phyloP scores from a whole-genome alignment of 2,797 vertebrate genomes.

The Hoplostethus atlanticus region DNA sequence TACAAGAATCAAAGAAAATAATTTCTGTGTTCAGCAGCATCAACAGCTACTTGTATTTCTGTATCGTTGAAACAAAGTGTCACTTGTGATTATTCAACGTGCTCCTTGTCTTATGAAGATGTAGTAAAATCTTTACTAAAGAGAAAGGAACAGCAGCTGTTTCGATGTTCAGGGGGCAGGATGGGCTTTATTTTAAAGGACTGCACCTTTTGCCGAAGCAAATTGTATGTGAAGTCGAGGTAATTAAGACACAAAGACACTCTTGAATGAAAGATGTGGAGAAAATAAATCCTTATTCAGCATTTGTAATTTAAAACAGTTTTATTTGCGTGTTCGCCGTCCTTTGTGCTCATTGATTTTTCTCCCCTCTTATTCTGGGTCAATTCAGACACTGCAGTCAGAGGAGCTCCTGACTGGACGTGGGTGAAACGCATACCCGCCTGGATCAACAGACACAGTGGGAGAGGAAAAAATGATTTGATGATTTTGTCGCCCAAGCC shows the following conservation, averaged over 20 bases:
- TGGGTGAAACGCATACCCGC: conserved; percentile 51
- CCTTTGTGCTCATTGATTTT: conserved; percentile 76
- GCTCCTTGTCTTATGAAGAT: neutral
- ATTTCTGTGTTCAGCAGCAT: neutral
- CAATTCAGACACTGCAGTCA: conserved; percentile 67
- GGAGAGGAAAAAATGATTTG: conserved; percentile 62
- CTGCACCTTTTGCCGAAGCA: conserved; percentile 25
- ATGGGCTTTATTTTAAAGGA: conserved; percentile 34
- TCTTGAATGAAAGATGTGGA: conserved; percentile 72
- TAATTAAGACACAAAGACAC: conserved; percentile 75
- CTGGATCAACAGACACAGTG: conserved; percentile 56
- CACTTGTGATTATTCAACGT: neutral
- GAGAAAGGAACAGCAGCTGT: neutral
- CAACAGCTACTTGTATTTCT: neutral
- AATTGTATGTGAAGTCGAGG: conserved; percentile 39
- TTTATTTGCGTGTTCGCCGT: conserved; percentile 64
- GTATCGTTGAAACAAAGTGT: neutral
- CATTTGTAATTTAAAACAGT: conserved; percentile 76
- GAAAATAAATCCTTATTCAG: conserved; percentile 66
- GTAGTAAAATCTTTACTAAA: neutral
- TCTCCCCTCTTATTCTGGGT: conserved; percentile 57
- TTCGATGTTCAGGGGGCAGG: conserved; percentile 4
- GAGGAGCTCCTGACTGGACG: conserved; percentile 45
- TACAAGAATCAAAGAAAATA: neutral
- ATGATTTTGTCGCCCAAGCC: conserved; percentile 87